Conservation (phyloP, 2,888 invertebrate genomes). For the Mythimna ferrago region DNA sequence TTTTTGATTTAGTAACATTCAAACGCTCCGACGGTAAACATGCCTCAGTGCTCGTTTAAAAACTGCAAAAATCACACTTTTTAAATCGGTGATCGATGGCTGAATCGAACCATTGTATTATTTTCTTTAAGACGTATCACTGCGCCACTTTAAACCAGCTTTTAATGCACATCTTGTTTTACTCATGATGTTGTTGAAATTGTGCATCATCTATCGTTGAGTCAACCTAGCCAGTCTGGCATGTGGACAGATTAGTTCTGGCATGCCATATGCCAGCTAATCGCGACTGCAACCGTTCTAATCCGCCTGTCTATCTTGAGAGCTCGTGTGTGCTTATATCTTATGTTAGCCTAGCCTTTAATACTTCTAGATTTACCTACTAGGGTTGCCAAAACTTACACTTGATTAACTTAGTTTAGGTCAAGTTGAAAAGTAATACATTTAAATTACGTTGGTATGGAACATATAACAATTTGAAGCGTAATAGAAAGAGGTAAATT, state of each 20-base stretch:
- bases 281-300: constrained; percentile 26
- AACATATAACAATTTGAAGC: background rate
- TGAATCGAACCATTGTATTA: too few species aligned
- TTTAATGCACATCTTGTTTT: background rate
- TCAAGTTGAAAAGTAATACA: constrained; percentile 5
- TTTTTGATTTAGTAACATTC: too few species aligned
- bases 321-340: constrained; percentile 43
- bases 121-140: too few species aligned
- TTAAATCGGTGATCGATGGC: too few species aligned
- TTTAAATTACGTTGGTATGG: background rate
- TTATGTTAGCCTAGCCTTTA: constrained; percentile 25
- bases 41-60: too few species aligned
- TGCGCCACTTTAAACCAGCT: too few species aligned
- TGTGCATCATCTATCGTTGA: constrained; percentile 8
- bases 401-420: background rate
- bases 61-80: too few species aligned
- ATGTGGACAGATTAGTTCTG: constrained; percentile 11
- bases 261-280: constrained; percentile 4
- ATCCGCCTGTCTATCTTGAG: constrained; percentile 31
- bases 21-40: too few species aligned
- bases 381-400: constrained; percentile 39
- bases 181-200: constrained; percentile 2
- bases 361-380: constrained; percentile 10
- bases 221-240: background rate
- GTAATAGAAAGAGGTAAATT: constrained; percentile 17